phyloP scores from a whole-genome alignment of 2,797 vertebrate species.

The Cetoscarus ocellatus region DNA sequence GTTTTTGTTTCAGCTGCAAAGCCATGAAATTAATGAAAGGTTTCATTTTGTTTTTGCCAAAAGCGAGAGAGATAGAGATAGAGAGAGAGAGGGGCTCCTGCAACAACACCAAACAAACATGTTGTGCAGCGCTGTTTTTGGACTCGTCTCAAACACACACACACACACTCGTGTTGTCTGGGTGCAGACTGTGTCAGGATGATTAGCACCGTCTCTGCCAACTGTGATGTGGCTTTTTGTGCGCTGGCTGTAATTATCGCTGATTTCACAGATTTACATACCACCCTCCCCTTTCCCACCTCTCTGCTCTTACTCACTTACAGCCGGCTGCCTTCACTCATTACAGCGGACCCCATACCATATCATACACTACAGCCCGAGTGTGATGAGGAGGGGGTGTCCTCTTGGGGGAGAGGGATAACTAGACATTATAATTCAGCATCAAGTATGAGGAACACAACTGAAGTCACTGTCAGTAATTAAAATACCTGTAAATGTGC shows the following conservation, averaged over 20 bases:
- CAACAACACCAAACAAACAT: conserved; percentile 34
- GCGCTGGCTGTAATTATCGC: conserved; percentile 84
- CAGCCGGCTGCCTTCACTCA: conserved; percentile 66
- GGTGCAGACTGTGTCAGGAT: conserved; percentile 79
- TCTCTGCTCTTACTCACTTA: conserved; percentile 79
- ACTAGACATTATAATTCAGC: too few relatives aligned
- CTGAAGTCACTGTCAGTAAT: too few relatives aligned
- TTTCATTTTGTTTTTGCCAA: conserved; percentile 52
- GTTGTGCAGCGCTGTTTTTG: conserved; percentile 34
- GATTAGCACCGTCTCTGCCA: conserved; percentile 84
- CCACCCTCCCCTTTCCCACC: conserved; percentile 75
- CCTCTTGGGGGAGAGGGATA: conserved; percentile 2
- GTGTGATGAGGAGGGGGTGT: conserved; percentile 10
- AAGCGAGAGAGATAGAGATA: conserved; percentile 20
- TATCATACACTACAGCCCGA: conserved; percentile 35
- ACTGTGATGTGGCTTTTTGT: conserved; percentile 86
- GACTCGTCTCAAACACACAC: conserved; percentile 29
- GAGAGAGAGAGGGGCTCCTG: conserved; percentile 29
- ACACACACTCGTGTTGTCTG: conserved; percentile 48
- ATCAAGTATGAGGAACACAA: too few relatives aligned
- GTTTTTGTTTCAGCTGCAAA: conserved; percentile 22
- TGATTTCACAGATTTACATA: conserved; percentile 85
- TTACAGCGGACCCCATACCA: conserved; percentile 41
- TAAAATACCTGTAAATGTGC: too few relatives aligned
- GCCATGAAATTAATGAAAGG: conserved; percentile 59